Evolutionary conservation across 2,888 invertebrate species (phyloP), one percentile per base, ranked within the genome.

Genomic region (Gisinianus flammeolus): DNA sequence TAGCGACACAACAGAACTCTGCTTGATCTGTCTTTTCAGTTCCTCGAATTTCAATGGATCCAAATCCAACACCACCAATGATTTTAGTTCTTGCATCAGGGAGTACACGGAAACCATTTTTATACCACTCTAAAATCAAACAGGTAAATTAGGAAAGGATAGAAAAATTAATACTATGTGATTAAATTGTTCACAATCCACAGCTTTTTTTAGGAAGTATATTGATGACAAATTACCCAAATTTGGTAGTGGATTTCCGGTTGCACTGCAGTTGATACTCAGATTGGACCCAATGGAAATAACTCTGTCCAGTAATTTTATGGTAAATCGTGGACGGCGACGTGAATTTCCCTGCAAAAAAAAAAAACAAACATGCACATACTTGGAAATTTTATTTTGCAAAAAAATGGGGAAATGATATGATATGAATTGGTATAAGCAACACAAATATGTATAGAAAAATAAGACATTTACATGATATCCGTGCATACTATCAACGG

Each of bases 301-400:
- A 6, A 76, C 76, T 44, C 80, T 33, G 58, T 80, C 78, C 31
- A 56, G 16, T 12, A 80, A 28, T 67, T 58, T 78, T 4, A 80
- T 72, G 24, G 78, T 80, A 31, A 80, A 80, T 58, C 68, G n/a
- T 19, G 80, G 80, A 5, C 80, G 77, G 28, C 77, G 77, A 16
- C 77, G 70, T 33, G 77, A 62, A 24, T 70, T 24, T n/a, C 62
- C 77, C 77, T 77, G 26, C 44, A 75, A 4, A 58, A 12, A 58
- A 8, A 58, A 58, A 19, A 26, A 28, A 12, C 3, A 62, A 62
- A 26, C 22, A 6, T 28, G 28, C 8, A 10, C 62, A 62, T 58
- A 44, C 16, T 44, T 44, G 8, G 52, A 44, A 44, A 44, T 44
- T 12, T 44, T 44, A 16, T 16, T 44, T 44, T 44, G 52, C 52